Conservation (phyloP, 35 echinoderm and acorn worm species). For the Stichopus chloronotus region DNA sequence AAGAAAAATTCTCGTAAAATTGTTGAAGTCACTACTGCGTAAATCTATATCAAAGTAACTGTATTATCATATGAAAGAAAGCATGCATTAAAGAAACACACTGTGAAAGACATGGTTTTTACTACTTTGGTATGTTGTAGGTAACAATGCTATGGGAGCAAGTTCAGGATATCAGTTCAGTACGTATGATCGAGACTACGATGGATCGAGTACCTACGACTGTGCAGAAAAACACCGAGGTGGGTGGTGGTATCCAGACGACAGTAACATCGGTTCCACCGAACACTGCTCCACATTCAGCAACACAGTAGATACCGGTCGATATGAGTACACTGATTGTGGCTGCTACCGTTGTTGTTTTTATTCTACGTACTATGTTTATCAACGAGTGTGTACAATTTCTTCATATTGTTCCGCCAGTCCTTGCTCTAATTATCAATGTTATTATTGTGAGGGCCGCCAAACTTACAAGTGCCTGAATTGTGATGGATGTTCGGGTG, state of each 20-base stretch:
- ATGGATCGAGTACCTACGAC: background rate
- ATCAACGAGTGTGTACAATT: too few species aligned
- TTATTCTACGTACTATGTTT: background rate
- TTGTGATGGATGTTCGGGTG: background rate
- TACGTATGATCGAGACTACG: background rate
- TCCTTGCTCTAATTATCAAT: background rate
- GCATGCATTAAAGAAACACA: too few species aligned
- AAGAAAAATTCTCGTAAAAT: too few species aligned
- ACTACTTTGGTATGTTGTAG: background rate
- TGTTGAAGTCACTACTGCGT: too few species aligned
- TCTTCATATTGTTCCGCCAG: too few species aligned
- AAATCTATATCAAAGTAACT: too few species aligned
- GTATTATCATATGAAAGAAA: too few species aligned
- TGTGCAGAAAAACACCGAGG: background rate
- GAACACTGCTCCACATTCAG: background rate
- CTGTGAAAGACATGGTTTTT: too few species aligned
- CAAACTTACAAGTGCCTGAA: background rate
- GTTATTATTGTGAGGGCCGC: background rate
- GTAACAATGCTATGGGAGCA: background rate
- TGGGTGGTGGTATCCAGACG: background rate
- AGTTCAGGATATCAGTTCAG: background rate
- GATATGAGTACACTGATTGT: too few species aligned
- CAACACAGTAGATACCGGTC: too few species aligned
- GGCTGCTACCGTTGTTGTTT: background rate
- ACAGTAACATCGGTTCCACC: background rate